Evolutionary conservation across 2,888 invertebrate genomes (phyloP), one percentile per base, ranked within the genome.

Genomic region (Dastarcus helophoroides): DNA sequence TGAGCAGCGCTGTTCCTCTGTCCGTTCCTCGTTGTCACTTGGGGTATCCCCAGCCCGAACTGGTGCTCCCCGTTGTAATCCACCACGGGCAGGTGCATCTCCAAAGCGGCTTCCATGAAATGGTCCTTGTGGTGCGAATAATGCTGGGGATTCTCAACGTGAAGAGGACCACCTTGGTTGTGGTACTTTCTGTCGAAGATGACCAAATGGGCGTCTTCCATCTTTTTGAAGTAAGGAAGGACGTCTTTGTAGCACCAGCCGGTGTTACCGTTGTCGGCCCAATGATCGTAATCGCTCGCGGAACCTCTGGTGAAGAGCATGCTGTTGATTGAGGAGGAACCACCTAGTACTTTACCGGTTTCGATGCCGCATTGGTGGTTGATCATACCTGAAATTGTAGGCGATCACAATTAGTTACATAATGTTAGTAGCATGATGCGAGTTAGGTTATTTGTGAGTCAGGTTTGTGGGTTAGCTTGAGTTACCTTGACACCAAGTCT

Each of bases 271-370:
- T 74, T 52, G 1, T 62, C 63, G 8, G 72, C 71, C 89, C 89
- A 89, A 3, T 65, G 60, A 48, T 88, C 78, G 53, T 80, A 89
- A 50, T 89, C 86, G 3, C 65, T 58, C 1, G 68, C 65, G 44
- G 76, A 69, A 7, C 81, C 84, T 37, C 82, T 62, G 0, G 79
- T 79, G 47, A 80, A 83, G 46, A 80, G 74, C 84, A 89, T 84
- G 44, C 77, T 78, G 53, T 88, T 88, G 6, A 86, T 62, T 1
- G 80, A 76, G 38, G 80, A 80, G 5, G 77, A 77, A 2, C 89
- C 89, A 4, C 89, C 89, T 51, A 89, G 68, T 0, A 82, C 80
- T 56, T 80, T 84, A 3, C 86, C 88, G 34, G 46, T 26, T 40
- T 46, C 40, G 7, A 52, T 33, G 7, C 41, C 36, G 32, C 58